Evolutionary conservation across 2,797 vertebrate genomes (phyloP).

Genomic region (Arnoldichthys spilopterus): DNA sequence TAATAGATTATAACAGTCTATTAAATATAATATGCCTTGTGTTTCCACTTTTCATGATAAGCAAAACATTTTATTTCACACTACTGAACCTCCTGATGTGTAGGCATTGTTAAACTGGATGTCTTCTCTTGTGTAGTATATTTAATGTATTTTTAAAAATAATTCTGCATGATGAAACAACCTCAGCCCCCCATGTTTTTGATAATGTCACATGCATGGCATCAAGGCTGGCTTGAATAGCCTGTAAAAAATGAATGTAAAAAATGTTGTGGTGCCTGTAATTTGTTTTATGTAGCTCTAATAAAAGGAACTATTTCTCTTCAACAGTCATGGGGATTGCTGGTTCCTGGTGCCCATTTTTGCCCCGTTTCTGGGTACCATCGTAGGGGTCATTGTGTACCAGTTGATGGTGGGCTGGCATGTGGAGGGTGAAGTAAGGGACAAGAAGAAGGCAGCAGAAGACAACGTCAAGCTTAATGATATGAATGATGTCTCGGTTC

Average conservation of each 20-base stretch:
- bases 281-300: neutral
- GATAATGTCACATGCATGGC: no score
- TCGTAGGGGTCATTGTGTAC: constrained; percentile 87
- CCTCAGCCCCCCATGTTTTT: no score
- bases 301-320: constrained; percentile 2
- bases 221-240: no score
- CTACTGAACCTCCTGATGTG: no score
- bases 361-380: constrained; percentile 88
- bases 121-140: no score
- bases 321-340: constrained; percentile 73
- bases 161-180: no score
- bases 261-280: neutral
- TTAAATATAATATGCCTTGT: no score
- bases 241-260: neutral
- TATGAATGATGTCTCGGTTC: constrained; percentile 72
- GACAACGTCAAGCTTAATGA: constrained; percentile 86
- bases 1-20: no score
- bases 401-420: constrained; percentile 95
- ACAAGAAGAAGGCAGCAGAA: constrained; percentile 74
- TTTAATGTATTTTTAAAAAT: no score
- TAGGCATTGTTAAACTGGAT: no score
- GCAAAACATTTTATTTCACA: no score
- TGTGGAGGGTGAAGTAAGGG: constrained; percentile 81
- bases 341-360: constrained; percentile 95
- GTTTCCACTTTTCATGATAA: no score